These are phyloP conservation scores for Acropora yongei DNA, from an alignment of 64 coral and sea anemone genomes.

Conservation along the genomic window DNA sequence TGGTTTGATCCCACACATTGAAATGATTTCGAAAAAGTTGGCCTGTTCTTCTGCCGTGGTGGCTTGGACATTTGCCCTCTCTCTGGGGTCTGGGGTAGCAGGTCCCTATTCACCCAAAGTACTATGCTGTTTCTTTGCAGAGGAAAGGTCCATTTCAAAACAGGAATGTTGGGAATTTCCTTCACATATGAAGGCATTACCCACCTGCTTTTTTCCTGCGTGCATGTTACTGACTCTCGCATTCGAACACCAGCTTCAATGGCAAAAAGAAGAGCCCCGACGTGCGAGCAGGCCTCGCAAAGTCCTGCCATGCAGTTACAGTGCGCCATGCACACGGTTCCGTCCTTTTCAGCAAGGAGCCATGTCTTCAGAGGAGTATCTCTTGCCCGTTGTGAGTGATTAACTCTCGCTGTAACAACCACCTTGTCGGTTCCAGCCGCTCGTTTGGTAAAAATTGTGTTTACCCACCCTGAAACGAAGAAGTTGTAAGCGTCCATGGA, in stretches of 20 bases:
- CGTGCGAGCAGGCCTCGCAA: no score
- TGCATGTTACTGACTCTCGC: no score
- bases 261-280: no score
- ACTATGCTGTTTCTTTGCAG: no score
- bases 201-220: no score
- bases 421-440: no score
- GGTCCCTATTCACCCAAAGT: no score
- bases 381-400: neutral
- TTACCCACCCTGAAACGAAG: no score
- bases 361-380: neutral
- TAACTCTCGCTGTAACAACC: neutral
- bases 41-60: slow-evolving; percentile 18
- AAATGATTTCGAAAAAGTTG: slow-evolving; percentile 67
- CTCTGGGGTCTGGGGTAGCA: neutral
- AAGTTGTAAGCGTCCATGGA: no score
- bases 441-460: no score
- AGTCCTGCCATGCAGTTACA: neutral
- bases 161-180: neutral
- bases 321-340: neutral
- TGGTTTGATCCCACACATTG: slow-evolving; percentile 21
- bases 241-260: no score
- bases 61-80: neutral
- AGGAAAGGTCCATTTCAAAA: no score
- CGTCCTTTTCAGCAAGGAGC: neutral
- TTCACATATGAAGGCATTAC: neutral